Evolutionary conservation across 2,888 invertebrate genomes (phyloP), one percentile per base, ranked within the genome.

Genomic region (Sesia bembeciformis): DNA sequence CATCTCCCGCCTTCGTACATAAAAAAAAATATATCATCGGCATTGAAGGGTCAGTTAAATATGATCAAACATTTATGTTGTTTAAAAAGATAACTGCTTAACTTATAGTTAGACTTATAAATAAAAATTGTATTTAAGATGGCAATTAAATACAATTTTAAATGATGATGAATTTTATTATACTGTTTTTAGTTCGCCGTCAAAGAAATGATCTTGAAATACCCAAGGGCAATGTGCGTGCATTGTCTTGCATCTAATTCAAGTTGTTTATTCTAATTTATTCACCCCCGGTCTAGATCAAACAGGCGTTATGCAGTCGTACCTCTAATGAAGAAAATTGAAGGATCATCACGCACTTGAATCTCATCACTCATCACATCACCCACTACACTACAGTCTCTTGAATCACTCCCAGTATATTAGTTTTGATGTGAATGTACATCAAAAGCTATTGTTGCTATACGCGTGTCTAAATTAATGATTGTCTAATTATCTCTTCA

Each of bases 241-340:
- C 46, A n/a, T 46, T 46, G 46, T 23, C 7, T 43, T 43, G 43
- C 43, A 46, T 46, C 4, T 46, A 23, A 46, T 46, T 46, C 8
- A 23, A 51, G 54, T 56, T 62, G 59, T 49, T 52, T 54, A 60
- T n/a, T 46, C 46, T 8, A 46, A 51, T 58, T 59, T 52, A 54
- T 83, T 71, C 84, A 83, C 81, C 82, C 74, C 71, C 60, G 51
- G 53, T 40, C n/a, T 8, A 56, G 73, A 76, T 77, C 72, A 76
- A 77, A 72, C 72, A 62, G 57, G 54, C 57, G 63, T 62, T 75
- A 73, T 73, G 70, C 73, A 62, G 59, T 58, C 64, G 58, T 61
- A 63, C 62, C 58, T 67, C 72, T 81, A 82, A 82, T 75, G 74
- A 79, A 71, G 70, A 69, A 79, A 81, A 78, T 81, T 79, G 72